Evolutionary conservation across 2,888 invertebrate species (phyloP).

Genomic region (Calliphora vomitoria): DNA sequence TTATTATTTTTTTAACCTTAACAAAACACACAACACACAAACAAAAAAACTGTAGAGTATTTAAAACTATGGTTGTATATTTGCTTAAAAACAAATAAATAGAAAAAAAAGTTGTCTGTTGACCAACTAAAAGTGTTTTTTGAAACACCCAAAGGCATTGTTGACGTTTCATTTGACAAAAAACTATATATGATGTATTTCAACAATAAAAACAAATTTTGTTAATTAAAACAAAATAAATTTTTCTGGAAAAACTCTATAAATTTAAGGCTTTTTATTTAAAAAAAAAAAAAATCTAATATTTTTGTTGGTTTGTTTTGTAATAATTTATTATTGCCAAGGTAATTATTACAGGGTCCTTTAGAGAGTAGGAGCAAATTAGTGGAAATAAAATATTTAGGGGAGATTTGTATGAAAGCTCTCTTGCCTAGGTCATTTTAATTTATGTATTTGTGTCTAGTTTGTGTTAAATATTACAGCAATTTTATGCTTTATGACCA

Average conservation of each 20-base stretch:
- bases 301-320: no score
- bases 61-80: not conserved
- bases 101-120: slow-evolving; percentile 2
- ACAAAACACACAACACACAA: no score
- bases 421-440: slow-evolving; percentile 13
- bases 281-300: no score
- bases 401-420: not conserved
- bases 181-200: not conserved
- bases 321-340: not conserved
- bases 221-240: slow-evolving; percentile 34
- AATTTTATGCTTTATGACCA: slow-evolving; percentile 30
- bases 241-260: not conserved
- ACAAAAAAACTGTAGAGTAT: slow-evolving; percentile 8
- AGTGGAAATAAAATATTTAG: slow-evolving; percentile 17
- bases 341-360: no score
- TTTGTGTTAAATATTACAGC: slow-evolving; percentile 16
- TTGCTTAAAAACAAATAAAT: slow-evolving; percentile 7
- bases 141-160: slow-evolving; percentile 36
- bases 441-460: not conserved
- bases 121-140: slow-evolving; percentile 35
- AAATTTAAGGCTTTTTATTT: no score
- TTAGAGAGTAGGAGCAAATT: not conserved
- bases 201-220: not conserved
- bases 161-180: slow-evolving; percentile 19
- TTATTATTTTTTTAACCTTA: not conserved